Evolutionary conservation across 2,113 vertebrate genomes (phyloP).

Genomic region (Leptocoma aspasia): DNA sequence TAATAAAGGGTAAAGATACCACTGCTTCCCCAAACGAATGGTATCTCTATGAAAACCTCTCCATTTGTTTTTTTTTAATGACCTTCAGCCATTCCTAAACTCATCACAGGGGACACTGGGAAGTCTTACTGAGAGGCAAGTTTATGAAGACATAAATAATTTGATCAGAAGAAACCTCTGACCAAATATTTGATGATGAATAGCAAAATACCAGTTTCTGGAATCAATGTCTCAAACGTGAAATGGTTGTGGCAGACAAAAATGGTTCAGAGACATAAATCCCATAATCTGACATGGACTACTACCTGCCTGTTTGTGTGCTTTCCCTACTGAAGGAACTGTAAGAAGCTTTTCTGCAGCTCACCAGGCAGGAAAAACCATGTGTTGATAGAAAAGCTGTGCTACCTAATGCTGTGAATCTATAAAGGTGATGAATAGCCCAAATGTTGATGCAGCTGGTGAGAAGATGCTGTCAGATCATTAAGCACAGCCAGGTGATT

Average conservation of each 20-base stretch:
- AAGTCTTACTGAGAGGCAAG: neutral
- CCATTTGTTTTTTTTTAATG: neutral
- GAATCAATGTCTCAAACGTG: neutral
- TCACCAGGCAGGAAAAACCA: neutral
- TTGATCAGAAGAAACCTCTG: neutral
- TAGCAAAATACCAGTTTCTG: neutral
- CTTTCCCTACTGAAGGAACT: neutral
- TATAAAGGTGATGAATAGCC: constrained; percentile 24
- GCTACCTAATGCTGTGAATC: neutral
- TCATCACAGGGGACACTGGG: neutral
- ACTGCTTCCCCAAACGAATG: neutral
- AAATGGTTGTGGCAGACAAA: neutral
- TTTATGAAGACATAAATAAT: neutral
- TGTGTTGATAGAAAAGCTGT: constrained; percentile 12
- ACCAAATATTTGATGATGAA: neutral
- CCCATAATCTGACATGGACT: neutral
- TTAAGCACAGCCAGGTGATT: neutral
- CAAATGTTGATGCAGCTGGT: neutral
- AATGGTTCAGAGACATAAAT: neutral
- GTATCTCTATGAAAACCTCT: neutral
- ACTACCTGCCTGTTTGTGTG: neutral
- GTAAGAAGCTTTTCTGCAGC: neutral
- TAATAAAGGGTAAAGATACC: neutral
- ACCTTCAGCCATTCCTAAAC: neutral
- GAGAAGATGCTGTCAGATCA: constrained; percentile 30